Percentiles rank a stretch among this genome's conserved stretches.
Evolutionary conservation across 2,113 vertebrate genomes (phyloP).

Genomic region (Excalfactoria chinensis): DNA sequence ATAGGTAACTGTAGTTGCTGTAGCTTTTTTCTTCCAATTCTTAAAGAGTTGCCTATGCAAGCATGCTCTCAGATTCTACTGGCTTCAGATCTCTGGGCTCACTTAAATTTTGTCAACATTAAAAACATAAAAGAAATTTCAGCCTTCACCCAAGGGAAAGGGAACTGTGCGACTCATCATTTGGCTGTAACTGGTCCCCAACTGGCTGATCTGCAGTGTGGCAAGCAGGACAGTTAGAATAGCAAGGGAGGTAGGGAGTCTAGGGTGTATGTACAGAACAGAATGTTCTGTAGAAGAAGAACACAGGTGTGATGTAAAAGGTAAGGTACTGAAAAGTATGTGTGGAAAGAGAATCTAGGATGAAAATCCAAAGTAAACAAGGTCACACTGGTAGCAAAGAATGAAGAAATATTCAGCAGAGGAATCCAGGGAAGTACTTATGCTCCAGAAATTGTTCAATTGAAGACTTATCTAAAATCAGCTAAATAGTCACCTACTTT

Average conservation of each 20-base stretch:
- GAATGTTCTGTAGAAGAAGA: neutral
- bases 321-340: neutral
- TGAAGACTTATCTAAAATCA: neutral
- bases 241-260: neutral
- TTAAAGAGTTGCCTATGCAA: neutral
- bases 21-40: neutral
- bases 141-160: neutral
- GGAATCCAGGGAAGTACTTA: neutral
- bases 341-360: neutral
- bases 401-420: constrained; percentile 39
- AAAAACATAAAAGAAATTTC: neutral
- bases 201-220: neutral
- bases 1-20: neutral
- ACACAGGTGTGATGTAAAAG: neutral
- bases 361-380: neutral
- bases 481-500: neutral
- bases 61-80: neutral
- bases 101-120: neutral
- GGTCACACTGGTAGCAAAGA: constrained; percentile 20
- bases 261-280: neutral
- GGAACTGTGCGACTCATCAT: neutral
- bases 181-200: neutral
- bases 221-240: neutral
- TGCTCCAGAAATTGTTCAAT: neutral
- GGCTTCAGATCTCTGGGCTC: neutral